phyloP scores from a whole-genome alignment of 1,140 invertebrate species.

The Calliopsis andreniformis region DNA sequence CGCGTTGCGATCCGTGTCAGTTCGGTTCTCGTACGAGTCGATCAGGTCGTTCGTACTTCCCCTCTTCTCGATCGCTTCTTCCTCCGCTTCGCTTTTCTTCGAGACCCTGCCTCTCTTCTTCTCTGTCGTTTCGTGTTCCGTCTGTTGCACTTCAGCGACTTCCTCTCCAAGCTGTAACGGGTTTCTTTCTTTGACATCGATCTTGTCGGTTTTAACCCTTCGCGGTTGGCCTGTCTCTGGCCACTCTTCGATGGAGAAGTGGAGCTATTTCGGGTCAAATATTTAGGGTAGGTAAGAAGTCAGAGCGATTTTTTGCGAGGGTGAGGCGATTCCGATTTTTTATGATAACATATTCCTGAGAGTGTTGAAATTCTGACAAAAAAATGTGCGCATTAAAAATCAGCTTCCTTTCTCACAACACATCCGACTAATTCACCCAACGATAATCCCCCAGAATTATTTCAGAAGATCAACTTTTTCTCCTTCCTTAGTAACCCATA shows the following conservation, averaged over 20 bases:
- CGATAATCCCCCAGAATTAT: neutral
- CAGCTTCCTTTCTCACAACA: no score
- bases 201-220: constrained; percentile 14
- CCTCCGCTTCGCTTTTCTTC: neutral
- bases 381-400: no score
- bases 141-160: constrained; percentile 30
- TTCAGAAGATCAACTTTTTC: neutral
- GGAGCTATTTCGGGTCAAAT: no score
- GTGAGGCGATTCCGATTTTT: no score
- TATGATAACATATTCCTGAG: no score
- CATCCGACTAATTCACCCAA: no score
- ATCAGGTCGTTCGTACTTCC: constrained; percentile 28
- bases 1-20: constrained; percentile 51
- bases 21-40: constrained; percentile 20
- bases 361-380: no score
- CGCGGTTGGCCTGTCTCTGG: neutral
- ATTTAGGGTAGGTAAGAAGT: no score
- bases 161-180: constrained; percentile 32
- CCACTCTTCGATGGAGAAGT: no score
- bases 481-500: neutral
- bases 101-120: constrained; percentile 1
- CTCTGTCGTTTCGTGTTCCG: constrained; percentile 14
- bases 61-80: constrained; percentile 10
- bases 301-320: no score
- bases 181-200: constrained; percentile 37